A percentile compares a stretch with the other conserved stretches of the same genome.
These are phyloP conservation scores for Propithecus perrieri DNA, from an alignment of 2,797 vertebrate genomes.

Conservation along the genomic window DNA sequence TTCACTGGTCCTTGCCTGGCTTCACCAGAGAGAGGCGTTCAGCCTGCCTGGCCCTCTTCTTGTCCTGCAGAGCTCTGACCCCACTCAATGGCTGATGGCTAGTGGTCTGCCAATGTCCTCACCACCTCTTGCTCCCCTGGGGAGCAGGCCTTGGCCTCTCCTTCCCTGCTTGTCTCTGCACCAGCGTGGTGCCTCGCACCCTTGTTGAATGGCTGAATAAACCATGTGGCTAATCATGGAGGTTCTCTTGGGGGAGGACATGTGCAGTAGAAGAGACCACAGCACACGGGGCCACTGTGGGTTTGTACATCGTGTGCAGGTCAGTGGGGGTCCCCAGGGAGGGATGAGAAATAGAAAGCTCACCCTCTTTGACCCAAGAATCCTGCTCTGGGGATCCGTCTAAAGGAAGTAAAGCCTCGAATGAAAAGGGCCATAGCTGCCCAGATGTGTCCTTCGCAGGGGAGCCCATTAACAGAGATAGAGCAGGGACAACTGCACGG, in stretches of 20 bases:
- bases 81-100: no score
- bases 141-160: background rate
- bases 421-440: rapidly evolving
- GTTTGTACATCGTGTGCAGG: background rate
- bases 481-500: rapidly evolving
- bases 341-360: background rate
- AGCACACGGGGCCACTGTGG: background rate
- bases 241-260: rapidly evolving
- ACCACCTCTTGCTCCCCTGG: background rate
- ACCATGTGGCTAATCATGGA: rapidly evolving
- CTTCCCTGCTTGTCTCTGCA: background rate
- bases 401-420: background rate
- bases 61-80: background rate
- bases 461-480: rapidly evolving
- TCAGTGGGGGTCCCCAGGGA: background rate
- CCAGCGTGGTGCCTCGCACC: rapidly evolving
- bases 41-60: background rate
- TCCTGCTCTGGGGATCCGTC: background rate
- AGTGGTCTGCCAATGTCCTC: background rate
- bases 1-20: rapidly evolving
- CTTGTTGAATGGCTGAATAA: rapidly evolving
- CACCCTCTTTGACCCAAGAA: background rate
- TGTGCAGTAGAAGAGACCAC: no score
- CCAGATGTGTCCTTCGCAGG: rapidly evolving
- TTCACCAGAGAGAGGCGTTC: background rate